phyloP scores from a whole-genome alignment of 2,888 invertebrate genomes.

The Drepana falcataria region DNA sequence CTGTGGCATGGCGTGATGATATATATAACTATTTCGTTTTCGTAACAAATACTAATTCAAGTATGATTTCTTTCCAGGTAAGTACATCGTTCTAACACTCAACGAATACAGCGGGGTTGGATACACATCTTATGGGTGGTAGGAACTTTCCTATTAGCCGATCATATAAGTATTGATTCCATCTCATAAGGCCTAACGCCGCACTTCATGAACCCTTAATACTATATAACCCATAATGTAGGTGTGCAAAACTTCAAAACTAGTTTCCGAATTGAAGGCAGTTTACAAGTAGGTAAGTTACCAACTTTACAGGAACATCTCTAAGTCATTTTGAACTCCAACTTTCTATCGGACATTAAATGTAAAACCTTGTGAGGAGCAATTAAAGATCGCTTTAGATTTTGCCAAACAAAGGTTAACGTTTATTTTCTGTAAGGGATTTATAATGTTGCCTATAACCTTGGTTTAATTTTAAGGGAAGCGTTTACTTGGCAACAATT shows the following conservation, averaged over 20 bases:
- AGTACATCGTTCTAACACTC: not conserved
- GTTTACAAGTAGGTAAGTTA: conserved; percentile 32
- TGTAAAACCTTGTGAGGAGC: not conserved
- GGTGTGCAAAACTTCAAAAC: conserved; percentile 25
- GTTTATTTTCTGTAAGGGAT: not conserved
- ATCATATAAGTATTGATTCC: not conserved
- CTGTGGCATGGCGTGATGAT: too few relatives aligned
- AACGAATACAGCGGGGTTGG: not conserved
- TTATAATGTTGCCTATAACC: not conserved
- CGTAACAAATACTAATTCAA: not conserved
- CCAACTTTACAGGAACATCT: conserved; percentile 35
- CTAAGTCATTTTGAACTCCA: conserved; percentile 40
- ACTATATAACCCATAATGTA: too few relatives aligned
- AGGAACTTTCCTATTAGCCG: not conserved
- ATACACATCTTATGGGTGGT: not conserved
- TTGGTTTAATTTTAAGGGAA: not conserved
- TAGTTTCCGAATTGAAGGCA: conserved; percentile 36
- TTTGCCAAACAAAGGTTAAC: not conserved
- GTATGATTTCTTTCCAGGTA: not conserved
- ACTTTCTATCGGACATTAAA: conserved; percentile 20
- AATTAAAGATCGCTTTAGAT: not conserved
- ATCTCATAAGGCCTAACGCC: conserved; percentile 5
- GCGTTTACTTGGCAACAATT: conserved; percentile 1
- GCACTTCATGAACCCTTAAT: conserved; percentile 15
- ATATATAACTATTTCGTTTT: not conserved